Conservation (phyloP, 2,797 vertebrate species). For the Hydrophis major region DNA sequence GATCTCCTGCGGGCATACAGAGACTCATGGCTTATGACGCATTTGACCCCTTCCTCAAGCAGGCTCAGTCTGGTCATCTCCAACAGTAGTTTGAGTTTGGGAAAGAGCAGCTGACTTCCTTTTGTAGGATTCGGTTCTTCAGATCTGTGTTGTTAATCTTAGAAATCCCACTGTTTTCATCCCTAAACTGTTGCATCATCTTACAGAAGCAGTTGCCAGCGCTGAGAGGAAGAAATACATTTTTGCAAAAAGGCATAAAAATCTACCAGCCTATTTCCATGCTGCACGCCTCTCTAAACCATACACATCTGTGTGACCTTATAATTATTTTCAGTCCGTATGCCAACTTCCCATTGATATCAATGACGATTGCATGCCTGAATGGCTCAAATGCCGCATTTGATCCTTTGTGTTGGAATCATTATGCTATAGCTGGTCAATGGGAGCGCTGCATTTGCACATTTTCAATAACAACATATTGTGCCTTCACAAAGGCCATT, state of each 20-base stretch:
- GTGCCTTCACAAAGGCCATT: constrained; percentile 32
- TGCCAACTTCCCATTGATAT: constrained; percentile 8
- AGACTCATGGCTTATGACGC: not conserved
- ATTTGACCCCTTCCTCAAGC: not conserved
- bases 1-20: not conserved
- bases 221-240: not conserved
- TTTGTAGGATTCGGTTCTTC: not conserved
- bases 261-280: not conserved
- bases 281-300: constrained; percentile 6
- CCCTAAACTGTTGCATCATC: not conserved
- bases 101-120: not conserved
- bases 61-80: not conserved
- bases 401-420: constrained; percentile 10
- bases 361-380: constrained; percentile 6
- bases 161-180: not conserved
- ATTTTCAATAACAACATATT: constrained; percentile 32
- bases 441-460: constrained; percentile 26
- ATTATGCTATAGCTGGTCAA: constrained; percentile 20
- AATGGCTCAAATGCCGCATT: constrained; percentile 2
- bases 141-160: not conserved
- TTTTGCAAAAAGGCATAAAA: constrained; percentile 29
- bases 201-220: not conserved
- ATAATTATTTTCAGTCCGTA: constrained; percentile 22
- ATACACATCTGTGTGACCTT: constrained; percentile 7
- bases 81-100: not conserved